Base-by-base conservation (phyloP, 2,888 invertebrate genomes). In the Caenorhabditis auriculariae region DNA sequence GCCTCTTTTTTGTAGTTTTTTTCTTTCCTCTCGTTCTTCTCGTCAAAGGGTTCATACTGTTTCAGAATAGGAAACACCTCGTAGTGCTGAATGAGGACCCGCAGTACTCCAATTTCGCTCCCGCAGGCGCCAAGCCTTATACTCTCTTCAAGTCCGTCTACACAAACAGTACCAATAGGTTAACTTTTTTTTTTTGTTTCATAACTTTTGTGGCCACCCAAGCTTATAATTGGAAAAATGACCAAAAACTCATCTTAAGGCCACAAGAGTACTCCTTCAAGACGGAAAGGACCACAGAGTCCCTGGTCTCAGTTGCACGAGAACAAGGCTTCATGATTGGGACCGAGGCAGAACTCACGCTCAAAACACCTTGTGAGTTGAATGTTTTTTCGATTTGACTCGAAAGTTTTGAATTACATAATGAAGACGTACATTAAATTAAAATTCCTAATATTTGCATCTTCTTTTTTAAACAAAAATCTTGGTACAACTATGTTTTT, bases 311-410 rank as follows among this genome's bases (percentile, higher is more conserved):
- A 5, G 73, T 82, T 12, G 70, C 66, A 24, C 60, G 78, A 27
- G 81, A 81, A 59, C 80, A 82, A 57, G 81, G 81, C 6, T 81
- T 74, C 59, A 82, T 79, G 17, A 81, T 83, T 54, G 84, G 84
- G 4, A 76, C 82, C 24, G 82, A 83, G 64, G 81, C 83, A 41
- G 82, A 83, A 60, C 69, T 85, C n/a, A 83, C 82, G 56, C 76
- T 85, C 45, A 83, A 83, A 48, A 82, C 84, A 37, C 85, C 85
- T 4, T 80, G 83, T 80, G 55, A 67, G 75, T 73, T 46, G 6
- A 9, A 17, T 35, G 24, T 46, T 41, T 24, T 38, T 57, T 57
- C 52, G 46, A 47, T 45, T 49, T 45, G 38, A 19, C 21, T 7
- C n/a, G n/a, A n/a, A n/a, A n/a, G n/a, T n/a, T n/a, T n/a, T n/a